A percentile compares a stretch with the other conserved stretches of the same genome.
Conservation (phyloP, 2,113 vertebrate species). For the Lophura nycthemera region DNA sequence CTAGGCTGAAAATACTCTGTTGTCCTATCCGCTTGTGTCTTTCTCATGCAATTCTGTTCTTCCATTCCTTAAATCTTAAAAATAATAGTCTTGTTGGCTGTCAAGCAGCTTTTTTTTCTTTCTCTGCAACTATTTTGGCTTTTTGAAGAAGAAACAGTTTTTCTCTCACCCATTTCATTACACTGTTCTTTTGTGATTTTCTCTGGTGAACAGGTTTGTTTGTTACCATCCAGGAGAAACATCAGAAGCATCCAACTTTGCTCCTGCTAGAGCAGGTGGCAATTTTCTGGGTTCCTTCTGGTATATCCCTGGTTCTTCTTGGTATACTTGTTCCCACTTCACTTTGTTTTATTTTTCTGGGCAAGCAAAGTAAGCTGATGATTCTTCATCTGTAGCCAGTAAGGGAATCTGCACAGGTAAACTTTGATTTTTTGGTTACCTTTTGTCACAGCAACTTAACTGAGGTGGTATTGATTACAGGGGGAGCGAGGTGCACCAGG, state of each 20-base stretch:
- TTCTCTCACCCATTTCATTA: not conserved
- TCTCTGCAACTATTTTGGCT: not conserved
- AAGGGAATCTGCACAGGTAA: not conserved
- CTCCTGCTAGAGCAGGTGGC: not conserved
- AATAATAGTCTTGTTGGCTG: not conserved
- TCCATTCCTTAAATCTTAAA: not conserved
- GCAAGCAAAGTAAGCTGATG: not conserved
- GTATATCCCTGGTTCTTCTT: not conserved
- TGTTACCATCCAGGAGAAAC: not conserved
- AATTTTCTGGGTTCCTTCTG: not conserved
- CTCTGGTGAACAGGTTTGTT: not conserved
- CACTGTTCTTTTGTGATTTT: not conserved
- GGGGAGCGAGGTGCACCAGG: constrained; percentile 93
- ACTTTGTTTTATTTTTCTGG: not conserved
- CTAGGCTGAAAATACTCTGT: not conserved
- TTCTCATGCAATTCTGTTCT: not conserved
- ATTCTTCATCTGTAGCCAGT: not conserved
- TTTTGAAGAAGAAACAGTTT: not conserved
- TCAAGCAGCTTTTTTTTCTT: not conserved
- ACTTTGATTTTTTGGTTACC: not conserved
- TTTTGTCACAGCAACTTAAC: constrained; percentile 43
- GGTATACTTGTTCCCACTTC: not conserved
- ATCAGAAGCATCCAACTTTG: not conserved
- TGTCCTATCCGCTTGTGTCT: not conserved
- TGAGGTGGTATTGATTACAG: constrained; percentile 78